phyloP scores from a whole-genome alignment of 2,888 invertebrate genomes.

The Caenorhabditis zanzibari region DNA sequence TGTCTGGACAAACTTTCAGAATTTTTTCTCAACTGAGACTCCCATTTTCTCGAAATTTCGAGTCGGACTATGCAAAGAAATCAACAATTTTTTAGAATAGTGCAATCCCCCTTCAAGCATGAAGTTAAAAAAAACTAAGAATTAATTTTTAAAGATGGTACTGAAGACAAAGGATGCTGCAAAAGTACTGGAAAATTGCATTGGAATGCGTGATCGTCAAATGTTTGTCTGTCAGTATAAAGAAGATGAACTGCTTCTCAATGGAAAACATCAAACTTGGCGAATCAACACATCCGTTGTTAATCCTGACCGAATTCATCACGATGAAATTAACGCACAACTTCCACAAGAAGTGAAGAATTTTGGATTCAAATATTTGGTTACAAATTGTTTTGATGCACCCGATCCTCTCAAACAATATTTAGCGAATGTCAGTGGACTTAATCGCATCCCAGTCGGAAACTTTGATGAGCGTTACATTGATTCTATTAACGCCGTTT shows the following conservation, averaged over 20 bases:
- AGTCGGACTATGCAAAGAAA: too few relatives aligned
- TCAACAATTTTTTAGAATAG: too few relatives aligned
- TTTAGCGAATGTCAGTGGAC: constrained; percentile 62
- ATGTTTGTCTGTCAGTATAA: constrained; percentile 78
- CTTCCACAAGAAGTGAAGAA: constrained; percentile 47
- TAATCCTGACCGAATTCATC: constrained; percentile 11
- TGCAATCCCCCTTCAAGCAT: too few relatives aligned
- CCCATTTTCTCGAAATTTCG: too few relatives aligned
- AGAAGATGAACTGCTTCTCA: constrained; percentile 72
- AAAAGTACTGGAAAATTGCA: constrained; percentile 69
- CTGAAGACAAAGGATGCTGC: constrained; percentile 52
- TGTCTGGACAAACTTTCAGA: too few relatives aligned
- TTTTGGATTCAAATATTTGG: constrained; percentile 73
- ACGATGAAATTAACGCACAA: constrained; percentile 8
- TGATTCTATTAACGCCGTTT: neutral
- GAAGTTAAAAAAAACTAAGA: too few relatives aligned
- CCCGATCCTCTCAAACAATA: constrained; percentile 66
- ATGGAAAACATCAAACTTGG: constrained; percentile 30
- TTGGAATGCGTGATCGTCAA: constrained; percentile 71
- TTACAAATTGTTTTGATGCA: constrained; percentile 68
- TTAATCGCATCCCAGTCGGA: constrained; percentile 71
- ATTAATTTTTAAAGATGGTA: constrained; percentile 53
- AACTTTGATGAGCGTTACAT: constrained; percentile 1
- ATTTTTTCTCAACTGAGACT: too few relatives aligned
- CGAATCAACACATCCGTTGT: constrained; percentile 56